Conservation (phyloP, 2,888 invertebrate species). For the Yponomeuta sedellus region DNA sequence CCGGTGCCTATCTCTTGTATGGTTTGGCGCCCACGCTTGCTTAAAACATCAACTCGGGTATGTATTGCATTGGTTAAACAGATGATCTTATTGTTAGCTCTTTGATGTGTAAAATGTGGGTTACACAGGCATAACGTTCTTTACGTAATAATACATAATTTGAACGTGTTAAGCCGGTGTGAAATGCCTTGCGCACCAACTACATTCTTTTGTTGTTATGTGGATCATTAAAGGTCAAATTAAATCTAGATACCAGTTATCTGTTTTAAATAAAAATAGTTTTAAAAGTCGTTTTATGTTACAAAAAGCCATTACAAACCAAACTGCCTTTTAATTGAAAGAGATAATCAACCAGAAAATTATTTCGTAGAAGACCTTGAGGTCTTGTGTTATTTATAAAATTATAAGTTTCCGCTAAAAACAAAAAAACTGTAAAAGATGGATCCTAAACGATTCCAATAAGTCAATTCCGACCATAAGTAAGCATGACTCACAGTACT, state of each 20-base stretch:
- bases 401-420: background rate
- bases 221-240: background rate
- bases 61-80: slow-evolving; percentile 31
- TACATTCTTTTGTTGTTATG: background rate
- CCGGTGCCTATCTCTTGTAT: background rate
- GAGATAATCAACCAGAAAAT: background rate
- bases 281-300: background rate
- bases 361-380: background rate
- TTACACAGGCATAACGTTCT: slow-evolving; percentile 25
- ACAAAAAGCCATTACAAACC: background rate
- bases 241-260: background rate
- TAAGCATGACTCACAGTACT: slow-evolving; percentile 19
- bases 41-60: background rate
- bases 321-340: background rate
- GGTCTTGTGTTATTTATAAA: background rate
- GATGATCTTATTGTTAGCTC: slow-evolving; percentile 34
- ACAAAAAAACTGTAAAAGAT: background rate
- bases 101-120: slow-evolving; percentile 31
- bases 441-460: background rate
- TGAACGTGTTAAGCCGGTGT: slow-evolving; percentile 1
- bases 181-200: background rate
- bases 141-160: slow-evolving; percentile 32
- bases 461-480: slow-evolving; percentile 6
- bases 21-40: slow-evolving; percentile 7
- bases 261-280: background rate